phyloP scores from a whole-genome alignment of 2,113 vertebrate species.

The chimpanzee (Pan troglodytes) region NHGRI_mPanTro3-v2.1_pri NC_072409.2:83927501-83928000 shows the following conservation, averaged over 20 bases:
- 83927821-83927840: not conserved
- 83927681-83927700: not conserved
- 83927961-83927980: too few species aligned
- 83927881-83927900: not conserved
- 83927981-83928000: too few species aligned
- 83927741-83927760: not conserved
- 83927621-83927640: not conserved
- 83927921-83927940: too few species aligned
- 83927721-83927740: not conserved
- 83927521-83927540: not conserved
- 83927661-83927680: not conserved
- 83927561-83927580: too few species aligned
- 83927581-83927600: not conserved
- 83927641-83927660: not conserved
- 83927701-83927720: not conserved
- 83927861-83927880: not conserved
- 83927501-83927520: not conserved
- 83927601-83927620: not conserved
- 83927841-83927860: not conserved
- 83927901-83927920: not conserved
- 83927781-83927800: not conserved
- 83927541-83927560: not conserved
- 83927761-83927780: not conserved
- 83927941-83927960: too few species aligned
- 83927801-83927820: not conserved